Conservation (phyloP, 2,888 invertebrate species). For the Machimus atricapillus region DNA sequence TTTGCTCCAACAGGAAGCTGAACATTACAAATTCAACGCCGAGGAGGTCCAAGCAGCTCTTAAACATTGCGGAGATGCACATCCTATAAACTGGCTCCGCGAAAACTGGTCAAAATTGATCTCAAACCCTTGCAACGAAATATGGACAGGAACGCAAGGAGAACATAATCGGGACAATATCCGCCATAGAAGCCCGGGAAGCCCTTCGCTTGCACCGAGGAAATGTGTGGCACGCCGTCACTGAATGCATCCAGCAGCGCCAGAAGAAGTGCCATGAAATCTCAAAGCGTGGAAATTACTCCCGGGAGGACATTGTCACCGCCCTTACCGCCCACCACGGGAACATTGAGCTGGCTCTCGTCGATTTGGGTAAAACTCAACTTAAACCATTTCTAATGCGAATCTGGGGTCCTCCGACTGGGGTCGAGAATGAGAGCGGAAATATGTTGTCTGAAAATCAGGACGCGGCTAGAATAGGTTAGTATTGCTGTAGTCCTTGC, state of each 20-base stretch:
- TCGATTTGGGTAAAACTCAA: slow-evolving; percentile 77
- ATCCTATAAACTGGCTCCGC: slow-evolving; percentile 83
- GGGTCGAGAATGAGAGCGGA: slow-evolving; percentile 73
- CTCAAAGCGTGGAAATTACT: slow-evolving; percentile 72
- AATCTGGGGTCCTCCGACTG: slow-evolving; percentile 78
- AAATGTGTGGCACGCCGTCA: slow-evolving; percentile 89
- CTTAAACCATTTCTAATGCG: slow-evolving; percentile 81
- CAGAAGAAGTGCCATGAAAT: slow-evolving; percentile 78
- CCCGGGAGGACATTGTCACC: slow-evolving; percentile 75
- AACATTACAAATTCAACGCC: slow-evolving; percentile 82
- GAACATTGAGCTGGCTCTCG: slow-evolving; percentile 73
- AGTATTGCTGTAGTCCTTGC: slow-evolving; percentile 42
- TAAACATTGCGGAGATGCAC: slow-evolving; percentile 76
- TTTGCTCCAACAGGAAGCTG: slow-evolving; percentile 71
- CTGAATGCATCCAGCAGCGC: slow-evolving; percentile 84
- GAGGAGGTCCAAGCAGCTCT: slow-evolving; percentile 89
- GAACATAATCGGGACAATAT: slow-evolving; percentile 77
- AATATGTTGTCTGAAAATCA: slow-evolving; percentile 55
- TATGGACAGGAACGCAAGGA: slow-evolving; percentile 80
- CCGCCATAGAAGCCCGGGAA: slow-evolving; percentile 79
- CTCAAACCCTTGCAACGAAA: slow-evolving; percentile 79
- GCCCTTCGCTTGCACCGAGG: slow-evolving; percentile 84
- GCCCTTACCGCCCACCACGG: slow-evolving; percentile 76
- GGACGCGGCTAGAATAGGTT: slow-evolving; percentile 59
- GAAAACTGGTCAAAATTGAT: slow-evolving; percentile 86